Evolutionary conservation across 2,113 vertebrate genomes (phyloP).

Genomic region (Phyllopteryx taeniolatus): DNA sequence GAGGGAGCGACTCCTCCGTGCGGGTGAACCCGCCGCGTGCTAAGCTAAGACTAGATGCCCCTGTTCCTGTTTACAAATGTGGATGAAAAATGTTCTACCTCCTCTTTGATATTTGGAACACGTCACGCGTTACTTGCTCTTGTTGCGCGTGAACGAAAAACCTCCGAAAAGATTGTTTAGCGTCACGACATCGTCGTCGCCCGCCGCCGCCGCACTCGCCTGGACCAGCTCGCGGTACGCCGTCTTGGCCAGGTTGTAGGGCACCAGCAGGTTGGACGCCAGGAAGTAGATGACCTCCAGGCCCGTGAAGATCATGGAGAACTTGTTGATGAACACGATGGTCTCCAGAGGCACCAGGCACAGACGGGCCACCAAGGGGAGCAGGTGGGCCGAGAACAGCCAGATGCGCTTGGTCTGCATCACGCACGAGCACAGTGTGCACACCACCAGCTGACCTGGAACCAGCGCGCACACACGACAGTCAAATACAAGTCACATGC

Average conservation of each 20-base stretch:
- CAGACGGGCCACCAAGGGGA: conserved; percentile 92
- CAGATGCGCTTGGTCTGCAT: conserved; percentile 99
- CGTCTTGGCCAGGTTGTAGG: conserved; percentile 95
- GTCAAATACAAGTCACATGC: neutral
- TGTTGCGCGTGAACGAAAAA: no score
- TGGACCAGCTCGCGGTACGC: conserved; percentile 95
- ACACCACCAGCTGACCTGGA: conserved; percentile 91
- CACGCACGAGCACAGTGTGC: conserved; percentile 94
- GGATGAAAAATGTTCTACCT: no score
- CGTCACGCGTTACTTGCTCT: no score
- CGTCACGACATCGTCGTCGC: neutral
- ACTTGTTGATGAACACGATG: conserved; percentile 95
- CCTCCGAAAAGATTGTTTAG: neutral
- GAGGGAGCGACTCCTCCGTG: no score
- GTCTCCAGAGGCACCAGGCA: conserved; percentile 95
- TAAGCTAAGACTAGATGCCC: no score
- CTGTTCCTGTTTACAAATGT: no score
- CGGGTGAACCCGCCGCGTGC: no score
- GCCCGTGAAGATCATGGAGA: conserved; percentile 98
- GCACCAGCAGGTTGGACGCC: conserved; percentile 92
- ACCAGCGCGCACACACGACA: neutral
- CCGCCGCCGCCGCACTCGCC: conserved; percentile 65
- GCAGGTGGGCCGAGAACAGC: conserved; percentile 97
- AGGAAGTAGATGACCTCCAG: conserved; percentile 97
- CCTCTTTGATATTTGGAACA: no score